phyloP scores from a whole-genome alignment of 2,113 vertebrate genomes.

The Donacobius atricapilla region DNA sequence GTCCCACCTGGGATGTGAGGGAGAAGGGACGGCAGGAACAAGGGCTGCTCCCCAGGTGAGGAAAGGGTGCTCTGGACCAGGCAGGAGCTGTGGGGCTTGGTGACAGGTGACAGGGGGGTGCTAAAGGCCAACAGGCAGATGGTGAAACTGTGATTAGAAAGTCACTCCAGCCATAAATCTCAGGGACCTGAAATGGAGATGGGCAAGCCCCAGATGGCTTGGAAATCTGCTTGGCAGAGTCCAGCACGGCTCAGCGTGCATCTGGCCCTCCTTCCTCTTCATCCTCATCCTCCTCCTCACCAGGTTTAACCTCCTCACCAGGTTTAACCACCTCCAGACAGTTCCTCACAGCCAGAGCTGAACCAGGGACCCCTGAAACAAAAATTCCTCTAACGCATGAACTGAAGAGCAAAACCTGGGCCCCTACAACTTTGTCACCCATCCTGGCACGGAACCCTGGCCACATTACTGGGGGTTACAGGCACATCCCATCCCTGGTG shows the following conservation, averaged over 20 bases:
- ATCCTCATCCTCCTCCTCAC: not conserved
- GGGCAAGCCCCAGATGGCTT: conserved; percentile 42
- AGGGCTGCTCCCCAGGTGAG: not conserved
- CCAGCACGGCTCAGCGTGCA: accelerated
- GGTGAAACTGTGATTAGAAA: conserved; percentile 57
- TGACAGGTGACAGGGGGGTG: conserved; percentile 33
- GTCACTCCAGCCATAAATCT: conserved; percentile 53
- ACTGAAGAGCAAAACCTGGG: not conserved
- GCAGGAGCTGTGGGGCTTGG: not conserved
- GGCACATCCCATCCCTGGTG: accelerated
- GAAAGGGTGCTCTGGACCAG: not conserved
- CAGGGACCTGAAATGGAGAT: not conserved
- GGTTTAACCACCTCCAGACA: not conserved
- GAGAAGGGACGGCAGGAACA: not conserved
- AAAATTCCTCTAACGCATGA: accelerated
- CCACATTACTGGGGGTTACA: accelerated
- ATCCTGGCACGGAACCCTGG: accelerated
- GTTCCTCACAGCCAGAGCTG: not conserved
- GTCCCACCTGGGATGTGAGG: not conserved
- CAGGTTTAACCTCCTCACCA: not conserved
- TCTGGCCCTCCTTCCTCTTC: not conserved
- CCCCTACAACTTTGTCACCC: not conserved
- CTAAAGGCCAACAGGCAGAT: conserved; percentile 62
- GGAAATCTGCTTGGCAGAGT: not conserved
- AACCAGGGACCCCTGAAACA: not conserved